Conservation (phyloP, 2,888 invertebrate genomes). For the Plutella xylostella region DNA sequence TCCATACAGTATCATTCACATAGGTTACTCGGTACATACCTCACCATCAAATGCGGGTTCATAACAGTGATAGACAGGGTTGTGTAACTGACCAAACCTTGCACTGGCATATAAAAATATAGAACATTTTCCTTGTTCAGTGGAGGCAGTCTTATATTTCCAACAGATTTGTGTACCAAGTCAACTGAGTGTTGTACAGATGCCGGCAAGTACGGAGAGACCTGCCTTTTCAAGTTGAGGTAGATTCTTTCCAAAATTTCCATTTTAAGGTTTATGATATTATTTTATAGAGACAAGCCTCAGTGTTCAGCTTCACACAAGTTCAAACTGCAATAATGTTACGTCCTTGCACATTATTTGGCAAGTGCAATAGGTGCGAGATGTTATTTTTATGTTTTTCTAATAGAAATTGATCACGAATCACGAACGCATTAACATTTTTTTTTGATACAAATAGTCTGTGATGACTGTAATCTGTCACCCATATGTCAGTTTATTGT, state of each 20-base stretch:
- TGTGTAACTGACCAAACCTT: constrained; percentile 82
- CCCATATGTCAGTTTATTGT: no score
- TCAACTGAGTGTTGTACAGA: constrained; percentile 45
- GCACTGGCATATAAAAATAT: constrained; percentile 80
- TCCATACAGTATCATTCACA: no score
- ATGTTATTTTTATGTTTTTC: constrained; percentile 30
- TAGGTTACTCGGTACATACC: no score
- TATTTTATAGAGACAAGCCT: no score
- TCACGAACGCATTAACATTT: no score
- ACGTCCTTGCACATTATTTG: constrained; percentile 57
- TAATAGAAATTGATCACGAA: no score
- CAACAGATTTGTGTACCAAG: constrained; percentile 45
- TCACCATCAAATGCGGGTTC: constrained; percentile 82
- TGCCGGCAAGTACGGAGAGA: constrained; percentile 34
- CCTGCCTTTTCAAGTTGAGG: constrained; percentile 35
- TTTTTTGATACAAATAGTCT: no score
- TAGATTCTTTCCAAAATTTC: constrained; percentile 52
- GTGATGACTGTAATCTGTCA: no score
- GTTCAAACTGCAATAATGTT: constrained; percentile 31
- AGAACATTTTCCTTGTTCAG: constrained; percentile 78
- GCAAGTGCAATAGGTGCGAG: constrained; percentile 42
- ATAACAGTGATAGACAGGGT: constrained; percentile 85
- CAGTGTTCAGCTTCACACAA: constrained; percentile 32
- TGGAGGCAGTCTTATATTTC: constrained; percentile 69
- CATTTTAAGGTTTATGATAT: constrained; percentile 31